These are phyloP conservation scores for Clitarchus hookeri DNA, from an alignment of 2,888 invertebrate genomes.

Conservation along the genomic window DNA sequence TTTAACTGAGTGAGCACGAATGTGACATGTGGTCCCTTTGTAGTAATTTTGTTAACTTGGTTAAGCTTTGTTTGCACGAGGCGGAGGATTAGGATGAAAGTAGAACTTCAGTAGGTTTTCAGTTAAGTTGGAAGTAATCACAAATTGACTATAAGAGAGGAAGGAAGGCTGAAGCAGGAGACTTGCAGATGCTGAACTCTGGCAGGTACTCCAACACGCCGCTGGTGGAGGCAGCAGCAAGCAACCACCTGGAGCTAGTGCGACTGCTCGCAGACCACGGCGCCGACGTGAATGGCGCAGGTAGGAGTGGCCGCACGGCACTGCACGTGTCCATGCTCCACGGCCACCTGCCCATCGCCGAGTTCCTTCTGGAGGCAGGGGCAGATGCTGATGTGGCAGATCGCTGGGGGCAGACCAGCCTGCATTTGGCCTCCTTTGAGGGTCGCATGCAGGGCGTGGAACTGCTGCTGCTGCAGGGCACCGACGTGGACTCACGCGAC, in stretches of 20 bases:
- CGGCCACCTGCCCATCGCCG: neutral
- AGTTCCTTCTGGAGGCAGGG: neutral
- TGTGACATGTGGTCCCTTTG: too few species aligned
- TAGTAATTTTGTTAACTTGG: too few species aligned
- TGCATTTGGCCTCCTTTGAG: neutral
- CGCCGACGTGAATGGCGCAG: neutral
- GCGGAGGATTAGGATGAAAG: too few species aligned
- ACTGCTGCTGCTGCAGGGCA: neutral
- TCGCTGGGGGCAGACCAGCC: neutral
- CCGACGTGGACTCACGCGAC: neutral
- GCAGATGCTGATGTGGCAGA: neutral
- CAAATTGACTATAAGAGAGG: too few species aligned
- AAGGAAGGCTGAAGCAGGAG: too few species aligned
- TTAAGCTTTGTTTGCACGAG: too few species aligned
- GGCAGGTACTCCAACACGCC: neutral
- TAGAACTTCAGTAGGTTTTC: too few species aligned
- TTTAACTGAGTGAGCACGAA: too few species aligned
- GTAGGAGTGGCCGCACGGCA: neutral
- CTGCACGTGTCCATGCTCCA: neutral
- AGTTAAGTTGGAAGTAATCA: too few species aligned
- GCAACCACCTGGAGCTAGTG: neutral
- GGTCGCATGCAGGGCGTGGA: neutral
- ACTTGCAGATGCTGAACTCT: too few species aligned
- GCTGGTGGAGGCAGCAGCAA: neutral
- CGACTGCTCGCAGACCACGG: neutral